These are phyloP conservation scores for Leptarthrus brevirostris DNA, from an alignment of 2,888 invertebrate genomes.

Conservation along the genomic window DNA sequence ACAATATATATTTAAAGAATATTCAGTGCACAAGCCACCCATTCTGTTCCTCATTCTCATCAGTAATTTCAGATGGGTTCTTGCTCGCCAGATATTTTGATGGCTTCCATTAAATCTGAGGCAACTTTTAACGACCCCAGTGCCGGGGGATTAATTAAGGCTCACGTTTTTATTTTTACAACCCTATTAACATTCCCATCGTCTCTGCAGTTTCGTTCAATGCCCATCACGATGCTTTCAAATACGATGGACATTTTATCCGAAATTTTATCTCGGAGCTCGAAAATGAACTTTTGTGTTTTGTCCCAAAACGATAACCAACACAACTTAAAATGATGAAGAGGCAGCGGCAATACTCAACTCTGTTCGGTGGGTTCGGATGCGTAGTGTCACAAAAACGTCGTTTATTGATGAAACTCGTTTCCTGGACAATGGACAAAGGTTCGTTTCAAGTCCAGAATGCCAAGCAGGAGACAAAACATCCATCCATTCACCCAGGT, in stretches of 20 bases:
- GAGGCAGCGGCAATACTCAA: neutral
- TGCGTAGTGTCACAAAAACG: slow-evolving; percentile 11
- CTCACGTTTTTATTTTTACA: slow-evolving; percentile 32
- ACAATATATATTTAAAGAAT: too few relatives aligned
- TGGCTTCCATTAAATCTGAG: slow-evolving; percentile 30
- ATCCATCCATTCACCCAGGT: neutral
- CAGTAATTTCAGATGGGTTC: slow-evolving; percentile 13
- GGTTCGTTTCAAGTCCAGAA: slow-evolving; percentile 25
- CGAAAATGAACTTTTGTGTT: slow-evolving; percentile 20
- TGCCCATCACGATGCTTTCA: neutral
- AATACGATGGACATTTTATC: neutral
- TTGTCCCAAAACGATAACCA: slow-evolving; percentile 8
- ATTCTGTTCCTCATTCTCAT: neutral
- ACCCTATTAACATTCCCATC: slow-evolving; percentile 24
- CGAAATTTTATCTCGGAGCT: slow-evolving; percentile 3
- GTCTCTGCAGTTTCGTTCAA: neutral
- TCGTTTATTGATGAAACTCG: slow-evolving; percentile 37
- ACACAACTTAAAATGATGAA: slow-evolving; percentile 8
- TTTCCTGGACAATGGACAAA: slow-evolving; percentile 39
- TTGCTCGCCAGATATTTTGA: slow-evolving; percentile 26
- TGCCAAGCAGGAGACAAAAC: slow-evolving; percentile 9
- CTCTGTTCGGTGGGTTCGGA: neutral
- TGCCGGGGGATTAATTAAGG: slow-evolving; percentile 28
- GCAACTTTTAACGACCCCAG: slow-evolving; percentile 38
- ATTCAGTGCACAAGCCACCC: neutral